A percentile compares a stretch with the other conserved stretches of the same genome.
Evolutionary conservation across 2,113 vertebrate species (phyloP).

Genomic region (Psittacula cyanocephala): DNA sequence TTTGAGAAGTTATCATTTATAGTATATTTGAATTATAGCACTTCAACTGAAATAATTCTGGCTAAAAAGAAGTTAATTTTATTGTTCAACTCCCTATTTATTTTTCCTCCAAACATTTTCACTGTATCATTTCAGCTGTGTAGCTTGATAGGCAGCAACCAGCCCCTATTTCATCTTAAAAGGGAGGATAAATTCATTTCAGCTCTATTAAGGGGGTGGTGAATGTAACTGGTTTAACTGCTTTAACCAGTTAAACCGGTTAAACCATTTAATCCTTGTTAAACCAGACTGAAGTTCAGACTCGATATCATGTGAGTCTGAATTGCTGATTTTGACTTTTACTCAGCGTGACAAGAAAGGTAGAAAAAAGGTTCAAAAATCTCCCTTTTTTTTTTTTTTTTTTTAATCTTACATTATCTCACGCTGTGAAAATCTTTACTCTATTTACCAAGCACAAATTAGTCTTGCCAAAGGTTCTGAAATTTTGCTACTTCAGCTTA

Average conservation of each 20-base stretch:
- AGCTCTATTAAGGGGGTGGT: constrained; percentile 41
- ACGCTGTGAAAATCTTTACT: constrained; percentile 73
- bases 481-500: constrained; percentile 66
- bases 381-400: not conserved
- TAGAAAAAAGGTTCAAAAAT: constrained; percentile 42
- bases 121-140: constrained; percentile 1
- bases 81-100: not conserved
- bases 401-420: constrained; percentile 41
- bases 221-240: constrained; percentile 37
- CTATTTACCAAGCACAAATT: constrained; percentile 75
- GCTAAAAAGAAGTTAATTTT: constrained; percentile 28
- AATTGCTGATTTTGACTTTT: constrained; percentile 70
- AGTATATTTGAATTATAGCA: not conserved
- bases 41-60: not conserved
- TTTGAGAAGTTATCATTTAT: not conserved
- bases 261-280: not conserved
- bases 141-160: constrained; percentile 32
- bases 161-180: constrained; percentile 61
- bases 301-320: constrained; percentile 43
- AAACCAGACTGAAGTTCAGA: constrained; percentile 49
- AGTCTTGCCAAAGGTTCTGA: constrained; percentile 71
- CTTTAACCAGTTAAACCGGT: no score
- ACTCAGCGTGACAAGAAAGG: constrained; percentile 45
- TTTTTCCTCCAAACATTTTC: not conserved
- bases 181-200: constrained; percentile 50